phyloP scores from a whole-genome alignment of 2,113 vertebrate species.

The Furnarius figulus region DNA sequence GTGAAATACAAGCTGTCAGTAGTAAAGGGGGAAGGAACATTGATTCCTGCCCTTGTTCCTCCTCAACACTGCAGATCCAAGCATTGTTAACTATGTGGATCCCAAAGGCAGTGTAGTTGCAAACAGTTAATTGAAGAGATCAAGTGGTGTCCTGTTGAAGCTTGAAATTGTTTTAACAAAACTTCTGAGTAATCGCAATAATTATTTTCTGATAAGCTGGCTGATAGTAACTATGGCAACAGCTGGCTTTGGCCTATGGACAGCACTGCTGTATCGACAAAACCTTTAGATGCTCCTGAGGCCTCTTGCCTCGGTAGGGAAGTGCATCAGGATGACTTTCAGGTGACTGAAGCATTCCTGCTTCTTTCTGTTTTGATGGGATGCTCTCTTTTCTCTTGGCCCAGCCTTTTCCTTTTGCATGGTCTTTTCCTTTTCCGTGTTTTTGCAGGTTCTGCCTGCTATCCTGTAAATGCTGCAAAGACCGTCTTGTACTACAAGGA shows the following conservation, averaged over 20 bases:
- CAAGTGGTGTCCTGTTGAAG: conserved; percentile 16
- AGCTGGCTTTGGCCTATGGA: conserved; percentile 77
- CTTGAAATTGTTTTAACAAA: conserved; percentile 64
- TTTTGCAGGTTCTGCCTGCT: conserved; percentile 50
- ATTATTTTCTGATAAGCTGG: conserved; percentile 79
- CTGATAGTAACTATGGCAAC: conserved; percentile 83
- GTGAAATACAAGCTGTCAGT: conserved; percentile 73
- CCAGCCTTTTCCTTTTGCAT: neutral
- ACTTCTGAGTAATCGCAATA: conserved; percentile 76
- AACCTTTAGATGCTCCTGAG: conserved; percentile 70
- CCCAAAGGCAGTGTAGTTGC: conserved; percentile 41
- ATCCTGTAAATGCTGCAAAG: conserved; percentile 56
- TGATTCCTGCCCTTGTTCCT: conserved; percentile 58
- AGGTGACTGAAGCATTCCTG: conserved; percentile 55
- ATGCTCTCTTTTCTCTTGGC: conserved; percentile 18
- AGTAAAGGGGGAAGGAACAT: conserved; percentile 69
- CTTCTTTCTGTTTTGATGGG: conserved; percentile 2
- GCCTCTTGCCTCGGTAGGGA: conserved; percentile 61
- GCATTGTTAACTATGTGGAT: conserved; percentile 67
- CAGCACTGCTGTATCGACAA: conserved; percentile 74
- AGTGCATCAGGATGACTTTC: conserved; percentile 57
- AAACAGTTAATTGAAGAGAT: conserved; percentile 66
- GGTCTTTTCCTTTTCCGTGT: conserved; percentile 43
- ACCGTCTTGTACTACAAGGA: conserved; percentile 3
- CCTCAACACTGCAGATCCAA: conserved; percentile 46